Evolutionary conservation across 30 jellyfish, hydroid and myxozoan genomes (phyloP).

Genomic region (Turritopsis rubra): DNA sequence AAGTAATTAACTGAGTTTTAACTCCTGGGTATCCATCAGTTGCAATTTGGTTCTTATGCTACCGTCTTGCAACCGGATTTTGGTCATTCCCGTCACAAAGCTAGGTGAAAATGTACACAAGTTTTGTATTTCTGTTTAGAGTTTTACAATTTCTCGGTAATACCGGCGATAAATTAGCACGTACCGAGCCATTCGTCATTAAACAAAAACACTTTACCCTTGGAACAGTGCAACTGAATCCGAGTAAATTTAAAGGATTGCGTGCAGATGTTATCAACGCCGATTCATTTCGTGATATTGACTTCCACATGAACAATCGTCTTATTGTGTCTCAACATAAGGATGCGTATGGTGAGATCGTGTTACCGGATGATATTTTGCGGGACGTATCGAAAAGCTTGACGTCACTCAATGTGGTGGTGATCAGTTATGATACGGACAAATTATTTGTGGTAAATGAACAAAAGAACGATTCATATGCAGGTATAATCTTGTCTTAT

Average conservation of each 20-base stretch:
- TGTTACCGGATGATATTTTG: neutral
- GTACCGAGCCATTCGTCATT: neutral
- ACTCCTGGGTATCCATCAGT: no score
- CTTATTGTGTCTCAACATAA: neutral
- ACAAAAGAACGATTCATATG: neutral
- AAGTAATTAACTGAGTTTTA: no score
- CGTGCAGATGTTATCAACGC: neutral
- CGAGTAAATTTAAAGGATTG: neutral
- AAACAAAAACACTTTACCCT: neutral
- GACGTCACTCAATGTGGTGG: neutral
- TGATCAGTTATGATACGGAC: neutral
- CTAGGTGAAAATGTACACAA: no score
- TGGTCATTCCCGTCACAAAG: no score
- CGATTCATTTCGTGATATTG: neutral
- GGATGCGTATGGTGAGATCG: neutral
- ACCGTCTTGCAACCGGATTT: no score
- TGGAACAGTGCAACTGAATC: neutral
- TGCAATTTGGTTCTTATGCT: no score
- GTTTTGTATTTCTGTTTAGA: no score
- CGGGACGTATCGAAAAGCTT: neutral
- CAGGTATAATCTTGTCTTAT: neutral
- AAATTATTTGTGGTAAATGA: neutral
- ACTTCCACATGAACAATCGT: neutral
- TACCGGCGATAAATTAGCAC: constrained; percentile 5
- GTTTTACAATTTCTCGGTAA: neutral